These are phyloP conservation scores for Parus major DNA, from an alignment of 2,113 vertebrate species.

Conservation along the genomic window DNA sequence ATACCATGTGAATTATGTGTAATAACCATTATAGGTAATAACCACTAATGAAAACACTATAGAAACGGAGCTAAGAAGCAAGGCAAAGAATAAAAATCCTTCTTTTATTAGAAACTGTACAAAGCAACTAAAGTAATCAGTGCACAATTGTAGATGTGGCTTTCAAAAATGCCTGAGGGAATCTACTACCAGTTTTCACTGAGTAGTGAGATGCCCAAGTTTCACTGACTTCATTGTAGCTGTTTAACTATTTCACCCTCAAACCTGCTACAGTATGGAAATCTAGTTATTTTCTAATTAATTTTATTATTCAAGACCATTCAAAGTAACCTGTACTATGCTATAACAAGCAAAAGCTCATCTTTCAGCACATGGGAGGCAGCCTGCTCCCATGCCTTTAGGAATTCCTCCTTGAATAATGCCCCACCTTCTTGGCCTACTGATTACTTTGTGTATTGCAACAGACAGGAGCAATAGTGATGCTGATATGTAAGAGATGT, in stretches of 20 bases:
- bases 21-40: background rate
- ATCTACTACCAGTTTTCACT: background rate
- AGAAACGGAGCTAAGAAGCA: background rate
- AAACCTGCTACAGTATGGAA: background rate
- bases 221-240: background rate
- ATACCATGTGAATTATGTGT: background rate
- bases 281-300: background rate
- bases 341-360: background rate
- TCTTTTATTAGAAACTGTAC: background rate
- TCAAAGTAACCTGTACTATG: background rate
- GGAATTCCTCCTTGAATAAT: background rate
- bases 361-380: background rate
- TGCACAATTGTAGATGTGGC: background rate
- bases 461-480: fast-evolving
- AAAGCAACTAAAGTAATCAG: background rate
- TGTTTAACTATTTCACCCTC: background rate
- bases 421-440: background rate
- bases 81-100: background rate
- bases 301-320: background rate
- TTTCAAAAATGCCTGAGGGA: background rate
- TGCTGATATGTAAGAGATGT: background rate
- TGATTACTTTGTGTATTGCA: background rate
- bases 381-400: background rate
- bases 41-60: background rate
- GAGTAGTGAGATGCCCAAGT: background rate